Base-by-base conservation (phyloP, 2,113 vertebrate genomes). In the Tyrannus savana region DNA sequence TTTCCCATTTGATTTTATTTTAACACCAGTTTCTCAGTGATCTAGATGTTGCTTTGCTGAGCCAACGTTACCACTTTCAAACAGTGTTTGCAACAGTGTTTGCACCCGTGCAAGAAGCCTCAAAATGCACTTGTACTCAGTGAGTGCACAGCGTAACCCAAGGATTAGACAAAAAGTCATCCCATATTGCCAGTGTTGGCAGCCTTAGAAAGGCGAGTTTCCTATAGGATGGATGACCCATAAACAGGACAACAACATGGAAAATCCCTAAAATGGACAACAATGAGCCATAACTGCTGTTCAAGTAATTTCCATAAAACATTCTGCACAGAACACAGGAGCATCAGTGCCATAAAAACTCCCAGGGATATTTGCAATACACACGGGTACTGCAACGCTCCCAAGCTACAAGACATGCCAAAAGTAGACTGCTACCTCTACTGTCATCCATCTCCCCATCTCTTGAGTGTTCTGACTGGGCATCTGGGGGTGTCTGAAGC, bases 401-500 rank as follows among this genome's bases (percentile, higher is more conserved):
- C 67, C 67, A 71, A 19, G 52, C 88, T 59, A 77, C 31, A 67
- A 84, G 82, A 95, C 33, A 89, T 77, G 71, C 63, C 81, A 91
- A 90, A 94, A 93, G 92, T 41, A 72, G 42, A 89, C 62, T 19
- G 67, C 96, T 97, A 99, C 99, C 99, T 98, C 98, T 97, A 96
- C 97, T 97, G 67, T 98, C 98, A 71, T 99, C 99, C 97, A 98
- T 97, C 81, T 99, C 98, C 60, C 99, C 99, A 52, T 99, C 99
- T 89, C 99, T 98, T 74, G 98, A 99, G 84, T 98, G 98, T 62
- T 99, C 99, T 25, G 98, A 98, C 42, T 98, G 98, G 47, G 98
- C 97, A 69, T 99, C 99, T n/a, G 98, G 97, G 8, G 98, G 98
- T 7, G 99, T 99, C 97, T 99, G 99, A 72, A 99, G 98, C 60